Conservation (phyloP, 2,888 invertebrate species). For the Xestobium rufovillosum region DNA sequence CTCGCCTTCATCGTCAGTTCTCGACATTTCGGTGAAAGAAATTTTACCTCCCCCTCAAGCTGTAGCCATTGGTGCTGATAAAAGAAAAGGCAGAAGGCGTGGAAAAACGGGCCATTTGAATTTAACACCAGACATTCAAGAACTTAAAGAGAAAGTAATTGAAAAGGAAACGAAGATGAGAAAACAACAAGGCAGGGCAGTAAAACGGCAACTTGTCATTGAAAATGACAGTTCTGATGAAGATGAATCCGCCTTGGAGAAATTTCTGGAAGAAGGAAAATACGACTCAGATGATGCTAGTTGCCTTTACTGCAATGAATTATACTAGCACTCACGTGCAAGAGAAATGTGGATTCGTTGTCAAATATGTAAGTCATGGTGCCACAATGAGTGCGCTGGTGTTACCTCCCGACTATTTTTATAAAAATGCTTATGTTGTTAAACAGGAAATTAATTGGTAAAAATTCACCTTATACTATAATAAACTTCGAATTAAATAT, state of each 20-base stretch:
- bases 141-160: constrained; percentile 14
- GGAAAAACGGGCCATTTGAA: too few relatives aligned
- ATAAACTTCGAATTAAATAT: neutral
- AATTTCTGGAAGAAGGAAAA: constrained; percentile 13
- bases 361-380: constrained; percentile 8
- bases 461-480: constrained; percentile 1
- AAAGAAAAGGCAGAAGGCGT: constrained; percentile 12
- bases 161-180: constrained; percentile 15
- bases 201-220: constrained; percentile 11
- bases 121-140: too few relatives aligned
- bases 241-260: constrained; percentile 13
- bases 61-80: constrained; percentile 10
- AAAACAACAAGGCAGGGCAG: constrained; percentile 14
- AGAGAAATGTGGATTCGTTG: constrained; percentile 9
- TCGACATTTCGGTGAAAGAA: constrained; percentile 8
- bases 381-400: constrained; percentile 10
- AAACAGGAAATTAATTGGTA: too few relatives aligned
- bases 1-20: constrained; percentile 11
- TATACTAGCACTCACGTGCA: constrained; percentile 11
- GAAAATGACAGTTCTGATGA: constrained; percentile 13
- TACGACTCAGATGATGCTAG: constrained; percentile 13
- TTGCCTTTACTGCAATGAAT: constrained; percentile 11
- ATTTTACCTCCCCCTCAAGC: constrained; percentile 7
- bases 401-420: neutral
- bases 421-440: too few relatives aligned